phyloP scores from a whole-genome alignment of 2,113 vertebrate genomes.

The Gymnarchus niloticus region DNA sequence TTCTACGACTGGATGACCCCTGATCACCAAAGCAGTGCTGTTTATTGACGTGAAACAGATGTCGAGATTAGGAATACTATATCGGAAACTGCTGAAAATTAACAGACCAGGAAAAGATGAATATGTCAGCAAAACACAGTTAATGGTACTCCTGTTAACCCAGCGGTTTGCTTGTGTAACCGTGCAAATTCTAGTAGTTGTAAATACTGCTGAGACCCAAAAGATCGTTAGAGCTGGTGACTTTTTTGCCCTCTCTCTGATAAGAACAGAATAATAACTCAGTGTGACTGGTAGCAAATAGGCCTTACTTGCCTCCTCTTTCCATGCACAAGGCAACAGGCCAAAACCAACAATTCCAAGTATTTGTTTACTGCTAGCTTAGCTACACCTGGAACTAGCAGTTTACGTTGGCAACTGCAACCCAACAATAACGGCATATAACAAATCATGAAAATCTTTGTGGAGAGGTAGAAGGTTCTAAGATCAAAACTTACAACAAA shows the following conservation, averaged over 20 bases:
- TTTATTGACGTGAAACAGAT: too few species aligned
- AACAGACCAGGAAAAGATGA: too few species aligned
- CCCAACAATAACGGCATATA: neutral
- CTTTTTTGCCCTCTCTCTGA: neutral
- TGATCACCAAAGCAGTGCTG: too few species aligned
- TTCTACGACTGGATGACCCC: too few species aligned
- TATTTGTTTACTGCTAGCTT: neutral
- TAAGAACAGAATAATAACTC: neutral
- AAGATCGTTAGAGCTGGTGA: neutral
- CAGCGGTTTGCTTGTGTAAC: too few species aligned
- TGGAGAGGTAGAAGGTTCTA: neutral
- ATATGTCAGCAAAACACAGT: too few species aligned
- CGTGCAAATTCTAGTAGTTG: too few species aligned
- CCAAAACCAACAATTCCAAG: neutral
- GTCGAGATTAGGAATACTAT: too few species aligned
- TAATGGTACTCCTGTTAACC: too few species aligned
- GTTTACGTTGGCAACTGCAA: neutral
- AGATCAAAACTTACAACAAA: neutral
- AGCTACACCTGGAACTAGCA: neutral
- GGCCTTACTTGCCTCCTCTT: neutral
- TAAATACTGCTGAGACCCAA: too few species aligned
- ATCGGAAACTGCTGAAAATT: too few species aligned
- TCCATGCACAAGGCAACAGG: neutral
- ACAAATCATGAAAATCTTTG: neutral
- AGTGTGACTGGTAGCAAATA: neutral